Evolutionary conservation across 2,888 invertebrate genomes (phyloP), one percentile per base, ranked within the genome.

Genomic region (Saturnia pavonia): DNA sequence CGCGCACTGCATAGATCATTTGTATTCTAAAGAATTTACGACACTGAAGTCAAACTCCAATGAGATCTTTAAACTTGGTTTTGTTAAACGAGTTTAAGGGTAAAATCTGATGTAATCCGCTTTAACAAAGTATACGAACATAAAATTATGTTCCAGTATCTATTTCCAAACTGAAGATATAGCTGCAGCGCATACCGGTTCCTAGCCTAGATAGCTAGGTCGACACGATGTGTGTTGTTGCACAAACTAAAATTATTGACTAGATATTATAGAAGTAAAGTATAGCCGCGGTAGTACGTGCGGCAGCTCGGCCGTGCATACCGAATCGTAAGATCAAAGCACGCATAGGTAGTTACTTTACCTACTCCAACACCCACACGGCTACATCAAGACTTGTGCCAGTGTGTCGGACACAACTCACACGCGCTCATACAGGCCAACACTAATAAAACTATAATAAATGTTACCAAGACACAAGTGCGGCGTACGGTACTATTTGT

Each of bases 251-350:
- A 91, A 91, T 93, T 92, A 92, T 92, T 90, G 91, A 88, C 86
- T 90, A 87, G 89, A 90, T 88, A 91, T 90, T 90, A 90, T 91
- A 89, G 89, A 87, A 89, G 90, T 91, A 88, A 91, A 90, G 89
- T 91, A 91, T 88, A 91, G 88, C 85, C 84, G 84, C 87, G 87
- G 86, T 83, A 85, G 87, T 91, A 91, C 91, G 91, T 91, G 91
- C 89, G 85, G 86, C 88, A 82, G 91, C 85, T 90, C 91, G 89
- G 88, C 91, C 91, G 91, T 91, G 92, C 92, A 93, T 92, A 92
- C 93, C 93, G 90, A 93, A 92, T 93, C 91, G 88, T 93, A 92
- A 93, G 93, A 93, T 93, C 93, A 92, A 92, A 94, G 93, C 92
- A 92, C 92, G 91, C 92, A 90, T 92, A 90, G 91, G 90, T 91